Evolutionary conservation across 2,113 vertebrate genomes (phyloP).

Genomic region (Chloroceryle aenea): DNA sequence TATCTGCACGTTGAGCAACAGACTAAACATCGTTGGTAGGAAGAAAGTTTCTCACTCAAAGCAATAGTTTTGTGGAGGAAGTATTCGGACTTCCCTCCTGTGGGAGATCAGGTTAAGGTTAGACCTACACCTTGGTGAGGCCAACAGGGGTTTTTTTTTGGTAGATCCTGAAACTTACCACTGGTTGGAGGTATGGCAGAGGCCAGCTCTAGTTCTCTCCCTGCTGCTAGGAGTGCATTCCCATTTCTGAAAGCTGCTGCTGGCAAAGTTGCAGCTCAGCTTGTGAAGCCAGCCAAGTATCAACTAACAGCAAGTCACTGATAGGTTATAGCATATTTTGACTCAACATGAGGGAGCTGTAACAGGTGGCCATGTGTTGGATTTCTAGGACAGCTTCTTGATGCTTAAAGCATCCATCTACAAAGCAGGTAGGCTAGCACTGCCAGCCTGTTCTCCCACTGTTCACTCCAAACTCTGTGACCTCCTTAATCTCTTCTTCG

Average conservation of each 20-base stretch:
- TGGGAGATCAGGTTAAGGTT: not conserved
- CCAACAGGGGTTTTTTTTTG: not conserved
- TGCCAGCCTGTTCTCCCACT: not conserved
- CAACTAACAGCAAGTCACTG: not conserved
- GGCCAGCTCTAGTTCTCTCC: not conserved
- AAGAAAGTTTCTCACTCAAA: not conserved
- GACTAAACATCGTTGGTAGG: not conserved
- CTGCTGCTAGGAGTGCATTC: not conserved
- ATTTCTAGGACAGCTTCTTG: not conserved
- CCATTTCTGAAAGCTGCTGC: not conserved
- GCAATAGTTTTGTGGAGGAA: not conserved
- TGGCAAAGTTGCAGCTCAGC: not conserved
- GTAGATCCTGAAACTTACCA: not conserved
- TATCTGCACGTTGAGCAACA: not conserved
- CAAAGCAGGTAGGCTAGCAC: not conserved
- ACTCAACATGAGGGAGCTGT: not conserved
- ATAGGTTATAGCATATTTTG: not conserved
- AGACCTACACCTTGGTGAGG: not conserved
- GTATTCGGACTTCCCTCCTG: not conserved
- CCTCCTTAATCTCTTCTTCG: not conserved
- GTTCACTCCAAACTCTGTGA: not conserved
- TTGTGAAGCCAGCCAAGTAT: not conserved
- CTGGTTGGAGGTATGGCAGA: not conserved
- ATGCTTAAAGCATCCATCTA: not conserved
- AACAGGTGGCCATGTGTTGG: not conserved